Conservation (phyloP, 2,797 vertebrate genomes). For the Danio tinwini region DNA sequence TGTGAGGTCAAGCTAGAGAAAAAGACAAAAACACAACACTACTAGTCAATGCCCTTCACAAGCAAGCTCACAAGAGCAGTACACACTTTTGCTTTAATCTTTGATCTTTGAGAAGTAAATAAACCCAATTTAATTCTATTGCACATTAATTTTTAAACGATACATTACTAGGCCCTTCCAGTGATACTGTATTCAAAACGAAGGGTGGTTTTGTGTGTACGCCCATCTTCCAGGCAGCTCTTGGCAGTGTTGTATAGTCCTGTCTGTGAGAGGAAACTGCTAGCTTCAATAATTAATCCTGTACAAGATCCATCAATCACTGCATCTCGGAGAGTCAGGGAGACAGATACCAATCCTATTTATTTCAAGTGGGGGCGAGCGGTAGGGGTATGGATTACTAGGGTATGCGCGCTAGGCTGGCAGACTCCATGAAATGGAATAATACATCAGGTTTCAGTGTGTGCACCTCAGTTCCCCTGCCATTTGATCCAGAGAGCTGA, state of each 20-base stretch:
- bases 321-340: constrained; percentile 61
- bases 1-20: constrained; percentile 26
- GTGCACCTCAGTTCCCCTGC: constrained; percentile 58
- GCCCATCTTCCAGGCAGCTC: constrained; percentile 53
- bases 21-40: constrained; percentile 18
- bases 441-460: constrained; percentile 64
- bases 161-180: constrained; percentile 33
- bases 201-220: constrained; percentile 48
- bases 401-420: constrained; percentile 53
- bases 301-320: constrained; percentile 65
- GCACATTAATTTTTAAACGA: constrained; percentile 19
- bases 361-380: constrained; percentile 60
- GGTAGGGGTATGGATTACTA: constrained; percentile 61
- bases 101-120: constrained; percentile 20
- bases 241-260: constrained; percentile 53
- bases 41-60: constrained; percentile 19
- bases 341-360: constrained; percentile 66
- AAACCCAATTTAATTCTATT: constrained; percentile 4
- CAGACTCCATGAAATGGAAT: constrained; percentile 66
- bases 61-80: constrained; percentile 5
- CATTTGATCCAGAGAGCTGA: constrained; percentile 69
- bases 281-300: constrained; percentile 66
- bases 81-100: not conserved
- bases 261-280: constrained; percentile 59
- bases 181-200: constrained; percentile 45